These are phyloP conservation scores for Oegoconia quadripuncta DNA, from an alignment of 2,888 invertebrate genomes.

Conservation along the genomic window DNA sequence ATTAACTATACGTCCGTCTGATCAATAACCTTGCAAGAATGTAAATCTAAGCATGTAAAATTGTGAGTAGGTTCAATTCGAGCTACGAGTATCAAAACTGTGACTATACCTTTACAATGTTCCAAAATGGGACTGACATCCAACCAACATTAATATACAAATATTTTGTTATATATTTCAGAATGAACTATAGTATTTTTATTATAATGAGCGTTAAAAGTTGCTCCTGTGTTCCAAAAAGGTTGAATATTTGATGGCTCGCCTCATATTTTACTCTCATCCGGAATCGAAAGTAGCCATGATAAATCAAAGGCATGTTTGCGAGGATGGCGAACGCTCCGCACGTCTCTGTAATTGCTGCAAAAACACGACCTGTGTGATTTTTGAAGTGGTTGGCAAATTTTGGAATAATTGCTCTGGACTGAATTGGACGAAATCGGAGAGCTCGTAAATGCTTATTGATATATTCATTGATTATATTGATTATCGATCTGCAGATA, in stretches of 20 bases:
- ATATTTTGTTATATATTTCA: constrained; percentile 44
- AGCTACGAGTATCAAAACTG: constrained; percentile 29
- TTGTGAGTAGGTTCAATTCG: background rate
- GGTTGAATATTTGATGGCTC: constrained; percentile 69
- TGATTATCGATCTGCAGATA: too few relatives aligned
- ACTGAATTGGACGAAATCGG: constrained; percentile 2
- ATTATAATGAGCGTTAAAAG: constrained; percentile 72
- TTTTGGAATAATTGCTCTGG: constrained; percentile 58
- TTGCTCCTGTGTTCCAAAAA: constrained; percentile 60
- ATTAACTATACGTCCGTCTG: too few relatives aligned
- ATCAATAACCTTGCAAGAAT: too few relatives aligned
- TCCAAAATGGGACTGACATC: constrained; percentile 48
- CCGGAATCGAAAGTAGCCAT: constrained; percentile 54
- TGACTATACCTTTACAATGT: constrained; percentile 31
- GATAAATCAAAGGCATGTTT: constrained; percentile 74
- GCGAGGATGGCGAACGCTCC: constrained; percentile 60
- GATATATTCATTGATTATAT: too few relatives aligned
- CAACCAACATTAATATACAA: constrained; percentile 19
- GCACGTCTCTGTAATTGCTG: constrained; percentile 71
- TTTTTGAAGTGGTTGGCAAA: constrained; percentile 73
- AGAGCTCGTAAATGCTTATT: too few relatives aligned
- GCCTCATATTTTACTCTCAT: constrained; percentile 73
- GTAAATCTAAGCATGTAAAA: background rate
- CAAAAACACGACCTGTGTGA: constrained; percentile 71
- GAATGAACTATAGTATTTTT: constrained; percentile 73